Percentiles rank a stretch among this genome's conserved stretches.
phyloP scores from a whole-genome alignment of 30 jellyfish, hydroid and myxozoan species.

The Pelagia noctiluca region DNA sequence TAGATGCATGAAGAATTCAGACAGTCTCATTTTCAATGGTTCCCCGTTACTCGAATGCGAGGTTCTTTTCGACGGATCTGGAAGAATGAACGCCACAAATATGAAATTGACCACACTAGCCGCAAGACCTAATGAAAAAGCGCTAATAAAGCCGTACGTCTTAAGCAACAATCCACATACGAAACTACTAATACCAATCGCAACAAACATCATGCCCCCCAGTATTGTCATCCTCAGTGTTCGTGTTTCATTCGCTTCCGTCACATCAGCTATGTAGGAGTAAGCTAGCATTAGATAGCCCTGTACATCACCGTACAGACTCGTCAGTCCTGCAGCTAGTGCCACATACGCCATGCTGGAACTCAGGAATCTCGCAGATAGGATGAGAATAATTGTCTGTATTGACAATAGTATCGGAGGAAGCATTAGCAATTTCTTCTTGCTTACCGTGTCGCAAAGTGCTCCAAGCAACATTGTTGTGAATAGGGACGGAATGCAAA shows the following conservation, averaged over 20 bases:
- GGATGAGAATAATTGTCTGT: constrained; percentile 32
- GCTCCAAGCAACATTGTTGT: constrained; percentile 66
- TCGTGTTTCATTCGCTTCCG: constrained; percentile 40
- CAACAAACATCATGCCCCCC: constrained; percentile 50
- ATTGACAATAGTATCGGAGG: constrained; percentile 24
- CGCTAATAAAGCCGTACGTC: constrained; percentile 42
- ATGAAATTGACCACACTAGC: constrained; percentile 33
- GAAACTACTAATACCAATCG: constrained; percentile 56
- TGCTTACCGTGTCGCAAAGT: constrained; percentile 28
- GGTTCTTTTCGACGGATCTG: no score
- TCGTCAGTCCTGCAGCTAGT: constrained; percentile 41
- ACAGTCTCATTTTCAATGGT: no score
- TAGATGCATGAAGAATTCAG: no score
- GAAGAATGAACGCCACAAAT: constrained; percentile 48
- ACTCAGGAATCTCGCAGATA: constrained; percentile 15
- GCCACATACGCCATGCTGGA: constrained; percentile 38
- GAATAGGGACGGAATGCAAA: no score
- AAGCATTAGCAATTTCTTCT: constrained; percentile 26
- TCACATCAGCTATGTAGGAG: constrained; percentile 67
- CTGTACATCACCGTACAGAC: constrained; percentile 52
- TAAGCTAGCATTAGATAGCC: constrained; percentile 66
- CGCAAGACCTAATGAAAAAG: constrained; percentile 22
- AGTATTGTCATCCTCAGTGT: constrained; percentile 55
- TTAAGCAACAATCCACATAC: constrained; percentile 35
- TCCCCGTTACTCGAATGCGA: no score